These are phyloP conservation scores for Panonychus citri DNA, from an alignment of 1,140 invertebrate species.

Conservation along the genomic window DNA sequence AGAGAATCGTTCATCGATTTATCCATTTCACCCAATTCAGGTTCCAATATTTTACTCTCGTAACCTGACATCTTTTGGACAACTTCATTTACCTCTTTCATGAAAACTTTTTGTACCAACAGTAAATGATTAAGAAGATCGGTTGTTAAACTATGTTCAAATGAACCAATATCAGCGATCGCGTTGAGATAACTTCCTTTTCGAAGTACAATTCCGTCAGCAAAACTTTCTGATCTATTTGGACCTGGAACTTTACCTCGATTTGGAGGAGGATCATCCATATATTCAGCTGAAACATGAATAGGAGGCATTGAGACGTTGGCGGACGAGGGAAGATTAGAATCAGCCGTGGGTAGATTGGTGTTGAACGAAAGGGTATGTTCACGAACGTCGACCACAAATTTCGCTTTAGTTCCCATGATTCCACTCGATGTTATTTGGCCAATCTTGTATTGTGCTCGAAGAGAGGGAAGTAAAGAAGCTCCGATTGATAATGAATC, in stretches of 20 bases:
- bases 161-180: conserved; percentile 73
- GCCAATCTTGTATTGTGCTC: conserved; percentile 82
- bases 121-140: conserved; percentile 93
- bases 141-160: conserved; percentile 87
- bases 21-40: conserved; percentile 59
- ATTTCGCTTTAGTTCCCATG: conserved; percentile 76
- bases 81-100: conserved; percentile 94
- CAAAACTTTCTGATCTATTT: conserved; percentile 15
- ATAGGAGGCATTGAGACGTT: conserved; percentile 74
- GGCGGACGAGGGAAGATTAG: conserved; percentile 73
- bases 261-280: conserved; percentile 27
- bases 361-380: conserved; percentile 85
- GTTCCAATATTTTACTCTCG: conserved; percentile 39
- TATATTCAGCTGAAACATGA: conserved; percentile 66
- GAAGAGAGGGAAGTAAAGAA: conserved; percentile 71
- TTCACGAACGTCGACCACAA: conserved; percentile 70
- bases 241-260: not conserved
- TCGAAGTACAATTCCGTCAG: conserved; percentile 58
- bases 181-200: conserved; percentile 76
- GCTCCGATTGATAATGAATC: conserved; percentile 71
- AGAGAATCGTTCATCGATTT: conserved; percentile 29
- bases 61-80: conserved; percentile 88
- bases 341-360: conserved; percentile 49
- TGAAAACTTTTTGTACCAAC: conserved; percentile 96
- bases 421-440: conserved; percentile 70